A percentile compares a stretch with the other conserved stretches of the same genome.
Evolutionary conservation across 2,113 vertebrate genomes (phyloP).

Genomic region (Brachyistius frenatus): DNA sequence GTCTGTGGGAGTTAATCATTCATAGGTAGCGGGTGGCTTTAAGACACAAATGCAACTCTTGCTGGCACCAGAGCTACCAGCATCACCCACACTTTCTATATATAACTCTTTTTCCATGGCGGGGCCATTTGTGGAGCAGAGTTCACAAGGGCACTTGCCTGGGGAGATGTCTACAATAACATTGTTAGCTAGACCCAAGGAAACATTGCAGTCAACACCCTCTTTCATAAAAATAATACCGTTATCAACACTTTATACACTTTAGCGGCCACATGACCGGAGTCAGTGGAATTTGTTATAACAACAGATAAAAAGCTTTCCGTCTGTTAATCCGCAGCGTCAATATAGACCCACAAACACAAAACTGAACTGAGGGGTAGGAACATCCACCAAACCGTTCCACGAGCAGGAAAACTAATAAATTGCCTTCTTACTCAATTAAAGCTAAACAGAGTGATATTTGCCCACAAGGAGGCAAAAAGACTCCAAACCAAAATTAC

Average conservation of each 20-base stretch:
- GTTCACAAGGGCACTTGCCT: conserved; percentile 76
- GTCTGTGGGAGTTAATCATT: conserved; percentile 78
- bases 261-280: conserved; percentile 15
- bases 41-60: conserved; percentile 80
- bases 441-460: conserved; percentile 8
- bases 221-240: conserved; percentile 54
- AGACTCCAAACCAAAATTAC: neutral
- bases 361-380: neutral
- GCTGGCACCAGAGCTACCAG: conserved; percentile 76
- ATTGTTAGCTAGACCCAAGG: conserved; percentile 61
- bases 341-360: neutral
- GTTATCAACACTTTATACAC: conserved; percentile 36
- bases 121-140: conserved; percentile 78
- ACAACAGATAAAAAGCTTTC: neutral
- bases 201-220: conserved; percentile 54
- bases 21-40: conserved; percentile 75
- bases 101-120: conserved; percentile 85
- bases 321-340: conserved; percentile 6
- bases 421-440: neutral
- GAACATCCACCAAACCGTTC: neutral
- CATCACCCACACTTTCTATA: conserved; percentile 83
- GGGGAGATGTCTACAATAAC: conserved; percentile 73
- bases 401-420: neutral
- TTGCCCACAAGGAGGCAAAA: conserved; percentile 29
- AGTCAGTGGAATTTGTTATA: conserved; percentile 4